Conservation (phyloP, 92 coral and sea anemone genomes). For the Diadumene lineata region DNA sequence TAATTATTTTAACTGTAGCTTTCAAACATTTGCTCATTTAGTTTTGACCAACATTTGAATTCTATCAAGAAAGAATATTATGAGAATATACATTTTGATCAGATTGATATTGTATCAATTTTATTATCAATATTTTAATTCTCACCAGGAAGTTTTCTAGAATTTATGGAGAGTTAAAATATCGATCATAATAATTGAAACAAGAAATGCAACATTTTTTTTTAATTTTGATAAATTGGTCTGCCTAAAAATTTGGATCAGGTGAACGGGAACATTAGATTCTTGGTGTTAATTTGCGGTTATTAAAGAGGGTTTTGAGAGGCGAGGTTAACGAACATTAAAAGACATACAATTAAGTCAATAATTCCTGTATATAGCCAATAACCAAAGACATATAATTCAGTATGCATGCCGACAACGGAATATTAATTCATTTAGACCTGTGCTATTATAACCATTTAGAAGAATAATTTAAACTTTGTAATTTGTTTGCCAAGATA, state of each 20-base stretch:
- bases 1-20: too few relatives aligned
- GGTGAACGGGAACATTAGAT: too few relatives aligned
- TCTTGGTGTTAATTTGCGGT: neutral
- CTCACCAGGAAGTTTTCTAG: neutral
- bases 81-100: neutral
- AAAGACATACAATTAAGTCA: neutral
- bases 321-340: neutral
- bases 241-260: too few relatives aligned
- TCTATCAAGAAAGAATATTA: neutral
- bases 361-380: neutral
- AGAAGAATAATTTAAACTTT: neutral
- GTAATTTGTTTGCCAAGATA: neutral
- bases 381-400: neutral
- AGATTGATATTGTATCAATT: too few relatives aligned
- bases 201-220: neutral
- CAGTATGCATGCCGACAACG: neutral
- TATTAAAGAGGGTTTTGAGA: neutral
- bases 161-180: neutral
- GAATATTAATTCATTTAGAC: neutral
- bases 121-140: neutral
- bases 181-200: neutral
- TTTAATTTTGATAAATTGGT: neutral
- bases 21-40: too few relatives aligned
- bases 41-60: neutral
- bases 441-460: neutral